Base-by-base conservation (phyloP, 53 echinoderm and acorn worm species). In the Stichopus horrens region DNA sequence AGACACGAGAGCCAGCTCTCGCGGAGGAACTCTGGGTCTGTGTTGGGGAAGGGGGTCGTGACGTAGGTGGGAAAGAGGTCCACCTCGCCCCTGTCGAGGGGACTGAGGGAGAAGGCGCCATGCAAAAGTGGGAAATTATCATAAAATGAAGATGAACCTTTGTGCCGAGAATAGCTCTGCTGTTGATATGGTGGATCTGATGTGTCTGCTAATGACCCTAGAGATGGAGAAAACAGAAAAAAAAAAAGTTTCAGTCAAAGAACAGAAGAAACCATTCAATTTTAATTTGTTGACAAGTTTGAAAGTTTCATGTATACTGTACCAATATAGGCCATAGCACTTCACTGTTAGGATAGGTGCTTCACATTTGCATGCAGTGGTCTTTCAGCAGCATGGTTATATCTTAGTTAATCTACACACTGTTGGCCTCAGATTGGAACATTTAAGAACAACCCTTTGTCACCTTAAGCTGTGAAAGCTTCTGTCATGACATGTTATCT, bases 121-220 rank as follows among this genome's bases (percentile, higher is more conserved):
- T 81, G 81, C 56, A 81, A 81, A 81, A 57, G 20, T 5, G 79
- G 20, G 18, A 19, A 79, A 56, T 75, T 37, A 75, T 81, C 81
- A 81, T 21, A 57, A 80, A 58, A 81, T 81, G 81, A 4, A 53
- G 79, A 79, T 81, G 81, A 81, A 81, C 81, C 81, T 81, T 81
- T 81, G 81, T 81, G 81, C 57, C 81, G 81, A 57, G 81, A 81
- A 23, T 21, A 13, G 57, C 56, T 58, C 2, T 13, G 81, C 57
- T 81, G 56, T 6, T 5, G 19, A 19, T 77, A 54, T 5, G 54
- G 6, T 10, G 56, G 53, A 5, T 9, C 10, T 16, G 71, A 71
- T 16, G 18, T 71, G 71, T 71, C 71, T 18, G 71, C 18, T 71
- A 71, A 71, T 71, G 71, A 18, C 14, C 71, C 71, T 71, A n/a